Evolutionary conservation across 2,888 invertebrate species (phyloP), one percentile per base, ranked within the genome.

Genomic region (Parnassius orleans): DNA sequence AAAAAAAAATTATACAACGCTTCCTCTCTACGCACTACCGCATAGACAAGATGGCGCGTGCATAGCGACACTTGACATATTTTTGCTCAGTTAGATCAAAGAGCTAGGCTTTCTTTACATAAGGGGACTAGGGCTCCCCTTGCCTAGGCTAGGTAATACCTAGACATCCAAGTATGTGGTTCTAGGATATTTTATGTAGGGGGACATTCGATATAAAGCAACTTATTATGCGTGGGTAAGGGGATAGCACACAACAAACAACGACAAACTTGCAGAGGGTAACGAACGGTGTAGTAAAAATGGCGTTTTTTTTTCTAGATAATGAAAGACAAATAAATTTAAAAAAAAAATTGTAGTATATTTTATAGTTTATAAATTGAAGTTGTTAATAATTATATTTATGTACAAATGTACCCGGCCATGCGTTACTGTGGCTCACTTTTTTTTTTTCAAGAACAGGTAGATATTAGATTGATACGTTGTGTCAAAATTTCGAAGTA

Each of bases 81-180:
- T 81, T 82, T 78, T 76, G 78, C 80, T 79, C 79, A 76, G 63
- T 77, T 76, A 79, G 73, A 77, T 82, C 82, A 82, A 82, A 83
- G 81, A 60, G 63, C 63, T 64, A 60, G 68, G 62, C 63, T 63
- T 64, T 59, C 63, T 70, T 65, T 71, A 74, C 72, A 75, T 71
- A 75, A 71, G 78, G 79, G 77, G 68, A 68, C 67, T 64, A 77
- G 78, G 67, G 68, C 68, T 64, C 73, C 72, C 76, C 76, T 72
- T 69, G 67, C 72, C 75, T 73, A 73, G 70, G 65, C 68, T 69
- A 73, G 70, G 68, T 66, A 71, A 52, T 58, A 65, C 66, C 69
- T 66, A 65, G 66, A 56, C 55, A 59, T 57, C 15, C 41, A 55
- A 44, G 61, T 57, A 61, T 60, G 52, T 63, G 46, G 46, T 62